phyloP scores from a whole-genome alignment of 2,113 vertebrate genomes.

The Recurvirostra avosetta region DNA sequence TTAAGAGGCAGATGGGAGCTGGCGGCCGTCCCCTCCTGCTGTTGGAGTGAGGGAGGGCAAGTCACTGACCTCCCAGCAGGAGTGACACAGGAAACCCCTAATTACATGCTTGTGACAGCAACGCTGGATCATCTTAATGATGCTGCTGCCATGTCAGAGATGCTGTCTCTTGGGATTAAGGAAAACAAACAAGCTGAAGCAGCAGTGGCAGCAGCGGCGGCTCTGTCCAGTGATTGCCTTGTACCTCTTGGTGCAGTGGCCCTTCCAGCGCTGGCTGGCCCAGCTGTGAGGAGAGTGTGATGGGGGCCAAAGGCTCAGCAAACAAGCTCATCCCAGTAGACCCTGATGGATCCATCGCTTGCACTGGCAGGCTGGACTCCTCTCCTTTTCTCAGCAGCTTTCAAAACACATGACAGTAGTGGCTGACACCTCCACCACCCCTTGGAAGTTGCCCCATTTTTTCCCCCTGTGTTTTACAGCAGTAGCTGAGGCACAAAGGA shows the following conservation, averaged over 20 bases:
- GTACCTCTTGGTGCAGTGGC: background rate
- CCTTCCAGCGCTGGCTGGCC: background rate
- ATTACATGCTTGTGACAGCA: slow-evolving; percentile 69
- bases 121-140: slow-evolving; percentile 68
- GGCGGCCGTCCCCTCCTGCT: background rate
- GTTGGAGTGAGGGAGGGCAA: slow-evolving; percentile 51
- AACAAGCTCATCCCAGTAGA: background rate
- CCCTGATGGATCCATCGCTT: background rate
- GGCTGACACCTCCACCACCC: background rate
- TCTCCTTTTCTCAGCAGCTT: background rate
- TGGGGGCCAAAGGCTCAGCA: rapidly evolving
- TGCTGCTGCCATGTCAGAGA: slow-evolving; percentile 53
- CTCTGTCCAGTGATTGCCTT: background rate
- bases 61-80: slow-evolving; percentile 67
- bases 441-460: background rate
- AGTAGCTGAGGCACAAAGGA: background rate
- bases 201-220: background rate
- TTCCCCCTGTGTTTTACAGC: background rate
- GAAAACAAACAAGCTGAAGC: slow-evolving; percentile 51
- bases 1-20: slow-evolving; percentile 32
- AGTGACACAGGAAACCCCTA: slow-evolving; percentile 68
- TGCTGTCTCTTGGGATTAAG: slow-evolving; percentile 59
- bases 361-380: background rate
- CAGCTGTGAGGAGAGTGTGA: background rate
- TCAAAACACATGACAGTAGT: background rate